phyloP scores from a whole-genome alignment of 2,797 vertebrate species.

The Hypotaenidia okinawae region DNA sequence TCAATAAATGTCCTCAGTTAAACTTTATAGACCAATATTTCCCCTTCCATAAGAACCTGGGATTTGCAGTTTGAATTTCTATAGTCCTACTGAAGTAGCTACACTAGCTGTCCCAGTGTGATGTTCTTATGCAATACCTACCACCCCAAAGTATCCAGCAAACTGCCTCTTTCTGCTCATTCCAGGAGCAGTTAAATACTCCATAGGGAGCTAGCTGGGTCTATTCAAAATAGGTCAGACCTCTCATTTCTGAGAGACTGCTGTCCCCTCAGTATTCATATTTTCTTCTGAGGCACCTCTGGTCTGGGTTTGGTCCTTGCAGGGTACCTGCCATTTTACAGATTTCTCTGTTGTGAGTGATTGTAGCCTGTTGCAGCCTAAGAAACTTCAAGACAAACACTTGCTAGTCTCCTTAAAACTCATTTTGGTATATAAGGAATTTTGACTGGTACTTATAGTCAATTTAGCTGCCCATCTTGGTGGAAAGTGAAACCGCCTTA shows the following conservation, averaged over 20 bases:
- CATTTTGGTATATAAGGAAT: neutral
- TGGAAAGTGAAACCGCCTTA: neutral
- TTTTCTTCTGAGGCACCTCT: neutral
- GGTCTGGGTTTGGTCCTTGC: rapidly evolving
- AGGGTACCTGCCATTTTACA: neutral
- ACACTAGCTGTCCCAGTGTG: neutral
- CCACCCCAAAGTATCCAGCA: neutral
- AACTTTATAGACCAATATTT: neutral
- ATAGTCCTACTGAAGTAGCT: neutral
- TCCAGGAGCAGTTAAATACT: neutral
- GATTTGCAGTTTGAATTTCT: neutral
- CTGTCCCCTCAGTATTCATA: neutral
- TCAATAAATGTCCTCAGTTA: neutral
- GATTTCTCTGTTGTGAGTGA: neutral
- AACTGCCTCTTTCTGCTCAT: neutral
- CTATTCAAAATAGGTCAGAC: neutral
- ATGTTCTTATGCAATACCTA: neutral
- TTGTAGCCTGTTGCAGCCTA: neutral
- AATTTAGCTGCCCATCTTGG: neutral
- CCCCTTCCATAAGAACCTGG: neutral
- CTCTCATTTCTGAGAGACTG: neutral
- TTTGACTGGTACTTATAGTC: neutral
- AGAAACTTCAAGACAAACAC: neutral
- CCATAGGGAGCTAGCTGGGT: neutral
- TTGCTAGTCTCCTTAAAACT: neutral